phyloP scores from a whole-genome alignment of 2,888 invertebrate genomes.

The Nemotelus pantherinus region DNA sequence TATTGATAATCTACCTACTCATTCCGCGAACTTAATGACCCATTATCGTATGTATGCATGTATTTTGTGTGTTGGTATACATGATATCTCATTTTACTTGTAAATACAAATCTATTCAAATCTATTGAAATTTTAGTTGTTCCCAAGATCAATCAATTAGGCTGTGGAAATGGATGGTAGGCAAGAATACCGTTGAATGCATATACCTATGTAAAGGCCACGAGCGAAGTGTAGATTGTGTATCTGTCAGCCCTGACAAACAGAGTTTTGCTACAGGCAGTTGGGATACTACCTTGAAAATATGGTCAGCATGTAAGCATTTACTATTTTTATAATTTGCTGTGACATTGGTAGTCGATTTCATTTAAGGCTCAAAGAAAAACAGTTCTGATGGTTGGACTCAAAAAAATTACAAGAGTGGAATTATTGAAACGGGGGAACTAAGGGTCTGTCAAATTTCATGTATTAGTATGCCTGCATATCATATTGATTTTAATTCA shows the following conservation, averaged over 20 bases:
- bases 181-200: slow-evolving; percentile 79
- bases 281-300: slow-evolving; percentile 91
- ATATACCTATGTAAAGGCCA: slow-evolving; percentile 88
- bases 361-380: slow-evolving; percentile 66
- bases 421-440: slow-evolving; percentile 69
- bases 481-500: slow-evolving; percentile 43
- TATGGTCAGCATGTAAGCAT: slow-evolving; percentile 82
- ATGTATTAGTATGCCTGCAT: background rate
- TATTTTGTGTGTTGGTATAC: too few relatives aligned
- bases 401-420: slow-evolving; percentile 71
- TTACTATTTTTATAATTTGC: too few relatives aligned
- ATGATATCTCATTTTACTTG: too few relatives aligned
- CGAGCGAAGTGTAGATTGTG: slow-evolving; percentile 89
- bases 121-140: too few relatives aligned
- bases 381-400: slow-evolving; percentile 70
- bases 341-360: background rate
- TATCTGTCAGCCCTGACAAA: slow-evolving; percentile 77
- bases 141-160: slow-evolving; percentile 93
- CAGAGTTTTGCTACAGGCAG: slow-evolving; percentile 82
- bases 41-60: too few relatives aligned
- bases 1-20: too few relatives aligned
- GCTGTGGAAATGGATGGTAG: slow-evolving; percentile 88
- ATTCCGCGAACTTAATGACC: too few relatives aligned
- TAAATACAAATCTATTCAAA: too few relatives aligned
- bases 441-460: slow-evolving; percentile 67